phyloP scores from a whole-genome alignment of 1,140 invertebrate species.

The Ctenoplectra terminalis region DNA sequence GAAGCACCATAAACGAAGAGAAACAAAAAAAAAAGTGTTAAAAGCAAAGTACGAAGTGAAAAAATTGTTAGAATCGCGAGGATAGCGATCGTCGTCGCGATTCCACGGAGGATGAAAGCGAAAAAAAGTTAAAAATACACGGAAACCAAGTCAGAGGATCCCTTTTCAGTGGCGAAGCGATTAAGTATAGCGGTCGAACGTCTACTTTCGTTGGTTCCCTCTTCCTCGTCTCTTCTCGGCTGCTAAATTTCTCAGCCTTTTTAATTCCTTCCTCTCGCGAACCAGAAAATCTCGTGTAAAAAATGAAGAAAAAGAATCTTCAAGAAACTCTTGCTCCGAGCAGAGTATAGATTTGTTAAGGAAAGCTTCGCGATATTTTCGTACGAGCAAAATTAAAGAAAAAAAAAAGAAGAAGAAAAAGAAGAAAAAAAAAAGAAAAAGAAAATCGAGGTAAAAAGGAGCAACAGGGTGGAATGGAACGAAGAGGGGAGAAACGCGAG shows the following conservation, averaged over 20 bases:
- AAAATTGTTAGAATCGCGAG: constrained; percentile 15
- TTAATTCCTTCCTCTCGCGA: neutral
- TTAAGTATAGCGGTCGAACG: constrained; percentile 14
- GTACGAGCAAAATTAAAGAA: constrained; percentile 22
- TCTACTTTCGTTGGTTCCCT: neutral
- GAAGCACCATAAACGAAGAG: neutral
- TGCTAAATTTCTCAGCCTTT: constrained; percentile 6
- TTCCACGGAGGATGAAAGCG: neutral
- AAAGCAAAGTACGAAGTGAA: neutral
- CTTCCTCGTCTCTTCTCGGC: neutral
- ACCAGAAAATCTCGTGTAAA: no score
- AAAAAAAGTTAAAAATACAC: constrained; percentile 18
- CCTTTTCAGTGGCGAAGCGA: constrained; percentile 13
- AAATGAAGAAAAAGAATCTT: no score
- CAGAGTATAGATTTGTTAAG: constrained; percentile 30
- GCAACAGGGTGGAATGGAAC: neutral
- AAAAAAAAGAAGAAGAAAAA: neutral
- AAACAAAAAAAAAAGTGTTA: neutral
- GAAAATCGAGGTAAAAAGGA: no score
- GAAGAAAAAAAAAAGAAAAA: no score
- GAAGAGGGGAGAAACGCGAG: neutral
- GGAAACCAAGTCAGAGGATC: neutral
- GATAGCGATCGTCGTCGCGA: constrained; percentile 23
- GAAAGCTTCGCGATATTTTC: constrained; percentile 53
- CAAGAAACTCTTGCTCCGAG: no score